A percentile compares a stretch with the other conserved stretches of the same genome.
phyloP scores from a whole-genome alignment of 2,888 invertebrate species.

The Melanostoma mellinum region DNA sequence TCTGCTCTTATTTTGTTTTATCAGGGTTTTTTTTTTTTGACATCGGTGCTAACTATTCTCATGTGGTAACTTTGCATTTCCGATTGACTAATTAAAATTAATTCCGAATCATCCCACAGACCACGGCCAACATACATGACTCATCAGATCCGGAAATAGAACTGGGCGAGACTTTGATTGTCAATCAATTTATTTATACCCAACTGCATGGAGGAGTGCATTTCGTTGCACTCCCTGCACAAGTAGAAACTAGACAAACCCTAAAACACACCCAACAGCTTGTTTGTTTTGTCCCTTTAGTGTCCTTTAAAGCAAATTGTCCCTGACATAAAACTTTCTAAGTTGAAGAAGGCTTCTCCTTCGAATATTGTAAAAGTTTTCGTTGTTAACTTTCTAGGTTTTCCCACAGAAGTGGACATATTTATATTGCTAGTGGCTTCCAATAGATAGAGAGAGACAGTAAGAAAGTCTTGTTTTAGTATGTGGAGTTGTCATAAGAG shows the following conservation, averaged over 20 bases:
- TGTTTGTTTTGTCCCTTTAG: not conserved
- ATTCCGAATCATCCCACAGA: not conserved
- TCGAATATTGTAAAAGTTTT: conserved; percentile 6
- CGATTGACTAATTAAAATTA: conserved; percentile 40
- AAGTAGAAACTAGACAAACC: conserved; percentile 37
- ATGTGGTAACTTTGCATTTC: conserved; percentile 1
- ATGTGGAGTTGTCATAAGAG: conserved; percentile 13
- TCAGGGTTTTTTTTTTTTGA: too few species aligned
- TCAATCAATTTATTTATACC: conserved; percentile 42
- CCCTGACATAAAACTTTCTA: conserved; percentile 15
- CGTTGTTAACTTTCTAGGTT: conserved; percentile 4
- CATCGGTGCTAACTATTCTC: not conserved
- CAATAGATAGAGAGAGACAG: conserved; percentile 5
- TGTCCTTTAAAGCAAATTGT: not conserved
- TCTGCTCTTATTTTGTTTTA: too few species aligned
- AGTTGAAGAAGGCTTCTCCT: not conserved
- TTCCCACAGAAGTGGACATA: conserved; percentile 28
- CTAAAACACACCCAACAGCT: not conserved
- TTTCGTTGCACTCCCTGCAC: not conserved
- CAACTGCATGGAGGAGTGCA: conserved; percentile 6
- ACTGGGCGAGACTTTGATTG: conserved; percentile 42
- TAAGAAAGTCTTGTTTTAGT: not conserved
- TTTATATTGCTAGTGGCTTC: conserved; percentile 48
- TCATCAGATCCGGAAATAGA: conserved; percentile 4
- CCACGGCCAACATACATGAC: not conserved